Base-by-base conservation (phyloP, 2,797 vertebrate genomes). In the Lophius americanus region DNA sequence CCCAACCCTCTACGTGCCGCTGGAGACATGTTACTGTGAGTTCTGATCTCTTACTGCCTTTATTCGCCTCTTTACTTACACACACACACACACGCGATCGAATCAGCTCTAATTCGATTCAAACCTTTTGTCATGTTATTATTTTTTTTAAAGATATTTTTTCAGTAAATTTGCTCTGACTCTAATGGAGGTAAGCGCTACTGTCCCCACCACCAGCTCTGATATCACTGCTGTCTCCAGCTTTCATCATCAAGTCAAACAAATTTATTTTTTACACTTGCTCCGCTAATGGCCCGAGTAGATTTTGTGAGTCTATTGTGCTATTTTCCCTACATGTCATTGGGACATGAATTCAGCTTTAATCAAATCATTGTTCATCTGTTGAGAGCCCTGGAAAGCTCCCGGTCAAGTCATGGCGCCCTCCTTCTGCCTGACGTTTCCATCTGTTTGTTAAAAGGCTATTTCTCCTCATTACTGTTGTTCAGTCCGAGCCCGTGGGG, bases 221-320 rank as follows among this genome's bases (percentile, higher is more conserved):
- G 47, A n/a, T 69, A 60, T 53, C 60, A 36, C 60, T 37, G 76
- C 68, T 35, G 46, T 76, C 54, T 82, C 56, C 52, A 78, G 76
- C 74, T 68, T 70, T 50, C 74, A 64, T 79, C 70, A 80, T 85
- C 50, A 54, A 68, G 73, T 85, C 81, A 72, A 76, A 88, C 68
- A 70, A 71, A 84, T 76, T 68, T 85, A 33, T 50, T 76, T 62
- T 71, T 68, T 76, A 78, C 70, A 84, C 67, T 53, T 64, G 70
- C 70, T 70, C 53, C 9, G 6, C 46, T 67, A 67, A 76, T 47
- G 48, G 50, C 71, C 47, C 8, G n/a, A 60, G 35, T 51, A 23
- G 8, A 44, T 69, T 70, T 49, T 67, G 61, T 36, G 36, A 68
- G 36, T 59, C 51, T 11, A 36, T 66, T 9, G 57, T 2, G 4